Evolutionary conservation across 2,888 invertebrate species (phyloP), one percentile per base, ranked within the genome.

Genomic region (Drosophila stalkeri): DNA sequence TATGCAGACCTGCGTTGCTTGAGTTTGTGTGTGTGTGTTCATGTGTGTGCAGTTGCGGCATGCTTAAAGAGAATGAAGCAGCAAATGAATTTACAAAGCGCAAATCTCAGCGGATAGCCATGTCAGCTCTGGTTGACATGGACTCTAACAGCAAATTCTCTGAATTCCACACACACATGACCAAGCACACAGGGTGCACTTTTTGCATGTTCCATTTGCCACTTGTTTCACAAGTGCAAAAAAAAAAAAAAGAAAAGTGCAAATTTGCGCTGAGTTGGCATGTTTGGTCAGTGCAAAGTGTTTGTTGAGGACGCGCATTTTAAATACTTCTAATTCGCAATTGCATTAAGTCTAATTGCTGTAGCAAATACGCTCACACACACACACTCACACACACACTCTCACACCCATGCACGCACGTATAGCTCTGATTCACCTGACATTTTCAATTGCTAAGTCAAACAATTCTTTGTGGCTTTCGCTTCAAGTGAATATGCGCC

Each of bases 41-140:
- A 18, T 49, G 62, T 51, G 57, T 68, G 68, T 70, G 61, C 64
- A 71, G 67, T 67, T 73, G 75, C 47, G 63, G 62, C 44, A 49
- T 79, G 76, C 73, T 80, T 69, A 67, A 72, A 78, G 72, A 68
- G 80, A 62, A 56, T 59, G 65, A 44, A 63, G 56, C 57, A 70
- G 57, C 63, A 76, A 78, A 78, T 78, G 78, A 80, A 81, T 81
- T 74, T 83, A 81, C 84, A 81, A 81, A 78, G 77, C 80, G 68
- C 76, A 78, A 78, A 78, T 78, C 78, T 78, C 78, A 68, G 81
- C 81, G 81, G 81, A 80, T 77, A 62, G 77, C 80, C 80, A 68
- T 81, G 81, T 78, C 80, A 80, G 74, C 68, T 77, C 62, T 64
- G 77, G 57, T 81, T 81, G 77, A 77, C 81, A 78, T 56, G 64